Base-by-base conservation (phyloP, 30 jellyfish, hydroid and myxozoan species). In the Euphysa ruthae region DNA sequence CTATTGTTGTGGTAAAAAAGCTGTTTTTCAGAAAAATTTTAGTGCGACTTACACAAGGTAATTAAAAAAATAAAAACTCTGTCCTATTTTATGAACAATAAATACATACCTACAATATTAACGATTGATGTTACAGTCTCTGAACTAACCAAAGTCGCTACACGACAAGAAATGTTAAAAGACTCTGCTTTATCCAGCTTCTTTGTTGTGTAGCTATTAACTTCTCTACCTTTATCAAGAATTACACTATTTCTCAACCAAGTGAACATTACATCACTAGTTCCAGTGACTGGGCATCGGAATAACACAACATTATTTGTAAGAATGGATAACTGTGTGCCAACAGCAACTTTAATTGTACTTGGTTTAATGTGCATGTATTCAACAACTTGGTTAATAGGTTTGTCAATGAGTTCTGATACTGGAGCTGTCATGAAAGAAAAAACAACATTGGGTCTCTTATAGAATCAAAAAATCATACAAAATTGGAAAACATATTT, bases 121-220 rank as follows among this genome's bases (percentile, higher is more conserved):
- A 65, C 43, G 5, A 3, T 20, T 16, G 78, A 65, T 6, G 78
- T 65, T 5, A 65, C 38, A 21, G n/a, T 26, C 0, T 18, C 43
- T 4, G 32, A 24, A 4, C 78, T 72, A 5, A 65, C 5, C 13
- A 27, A 27, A 7, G 73, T 55, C 12, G 74, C 16, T n/a, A 65
- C 46, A 14, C 38, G 72, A 65, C 78, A 65, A 7, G 78, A 24
- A 6, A 61, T 18, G 31, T 61, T 61, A 30, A n/a, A n/a, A n/a
- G 52, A 38, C n/a, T 38, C 52, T 12, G 52, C n/a, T 12, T 38
- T 38, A 8, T 38, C 52, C 52, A 38, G 52, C n/a, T 38, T 38
- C 52, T 38, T 12, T 38, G 52, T 38, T 38, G 14, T 38, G 12
- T 12, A 38, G 12, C n/a, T n/a, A n/a, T 38, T n/a, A 38, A 12